phyloP scores from a whole-genome alignment of 2,888 invertebrate species.

The Trissoscelio sp. region DNA sequence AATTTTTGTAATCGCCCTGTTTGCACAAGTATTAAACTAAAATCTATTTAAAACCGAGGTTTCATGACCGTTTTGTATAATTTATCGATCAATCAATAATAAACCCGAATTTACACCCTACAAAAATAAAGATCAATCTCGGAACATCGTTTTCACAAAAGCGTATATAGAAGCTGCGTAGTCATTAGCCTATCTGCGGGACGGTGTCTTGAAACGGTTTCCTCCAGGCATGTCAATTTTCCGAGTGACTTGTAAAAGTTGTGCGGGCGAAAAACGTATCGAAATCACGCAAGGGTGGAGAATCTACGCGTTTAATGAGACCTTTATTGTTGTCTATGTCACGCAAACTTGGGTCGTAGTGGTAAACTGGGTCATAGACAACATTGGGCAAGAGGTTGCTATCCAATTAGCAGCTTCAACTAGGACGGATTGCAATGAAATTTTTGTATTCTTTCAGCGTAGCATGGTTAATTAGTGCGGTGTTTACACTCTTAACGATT shows the following conservation, averaged over 20 bases:
- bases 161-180: background rate
- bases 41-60: background rate
- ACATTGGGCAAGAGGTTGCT: slow-evolving; percentile 66
- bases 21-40: slow-evolving; percentile 6
- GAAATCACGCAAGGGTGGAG: slow-evolving; percentile 40
- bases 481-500: slow-evolving; percentile 66
- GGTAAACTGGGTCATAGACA: slow-evolving; percentile 67
- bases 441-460: slow-evolving; percentile 63
- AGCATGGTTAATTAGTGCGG: slow-evolving; percentile 67
- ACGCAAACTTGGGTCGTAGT: slow-evolving; percentile 36
- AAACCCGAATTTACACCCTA: slow-evolving; percentile 1
- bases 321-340: slow-evolving; percentile 44
- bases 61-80: slow-evolving; percentile 3
- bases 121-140: background rate
- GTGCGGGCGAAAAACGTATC: background rate
- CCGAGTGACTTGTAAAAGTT: slow-evolving; percentile 32
- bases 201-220: slow-evolving; percentile 5
- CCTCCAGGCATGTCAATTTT: slow-evolving; percentile 8
- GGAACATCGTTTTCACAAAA: slow-evolving; percentile 15
- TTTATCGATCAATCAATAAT: slow-evolving; percentile 26
- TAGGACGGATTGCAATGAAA: slow-evolving; percentile 69
- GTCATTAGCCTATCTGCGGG: slow-evolving; percentile 28
- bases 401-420: slow-evolving; percentile 72
- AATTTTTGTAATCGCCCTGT: slow-evolving; percentile 1
- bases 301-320: slow-evolving; percentile 38